Conservation (phyloP, 2,888 invertebrate species). For the Eupithecia tripunctaria region DNA sequence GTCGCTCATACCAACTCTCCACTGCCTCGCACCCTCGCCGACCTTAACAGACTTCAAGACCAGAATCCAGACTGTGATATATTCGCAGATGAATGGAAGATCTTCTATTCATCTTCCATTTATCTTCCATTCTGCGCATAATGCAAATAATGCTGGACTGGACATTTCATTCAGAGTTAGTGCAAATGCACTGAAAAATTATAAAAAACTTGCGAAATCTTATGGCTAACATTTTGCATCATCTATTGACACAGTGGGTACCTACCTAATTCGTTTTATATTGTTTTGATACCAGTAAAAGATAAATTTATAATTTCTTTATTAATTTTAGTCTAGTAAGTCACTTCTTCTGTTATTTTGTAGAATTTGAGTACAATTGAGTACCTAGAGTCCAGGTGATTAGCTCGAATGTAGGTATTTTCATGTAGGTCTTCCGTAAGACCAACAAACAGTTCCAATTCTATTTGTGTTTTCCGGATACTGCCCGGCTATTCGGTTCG, state of each 20-base stretch:
- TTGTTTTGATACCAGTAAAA: background rate
- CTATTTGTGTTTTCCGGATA: conserved; percentile 10
- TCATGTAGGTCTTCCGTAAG: background rate
- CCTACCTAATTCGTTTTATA: background rate
- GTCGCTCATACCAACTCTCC: too few species aligned
- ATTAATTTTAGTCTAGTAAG: too few species aligned
- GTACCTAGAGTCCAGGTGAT: background rate
- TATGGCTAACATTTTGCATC: background rate
- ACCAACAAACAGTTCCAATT: background rate
- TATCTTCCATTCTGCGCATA: too few species aligned
- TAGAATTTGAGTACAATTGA: background rate
- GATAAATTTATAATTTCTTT: too few species aligned
- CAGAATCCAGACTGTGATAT: too few species aligned
- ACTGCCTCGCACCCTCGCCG: too few species aligned
- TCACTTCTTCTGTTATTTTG: background rate
- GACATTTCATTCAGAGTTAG: too few species aligned
- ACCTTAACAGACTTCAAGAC: too few species aligned
- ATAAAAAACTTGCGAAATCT: background rate
- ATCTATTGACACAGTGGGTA: background rate
- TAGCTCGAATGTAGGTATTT: background rate
- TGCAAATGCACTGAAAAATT: too few species aligned
- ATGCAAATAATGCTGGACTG: too few species aligned
- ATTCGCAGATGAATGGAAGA: too few species aligned
- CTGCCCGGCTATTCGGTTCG: conserved; percentile 16
- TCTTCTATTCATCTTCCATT: too few species aligned